Evolutionary conservation across 2,113 vertebrate genomes (phyloP), one percentile per base, ranked within the genome.

Genomic region (Oreocharis arfaki): DNA sequence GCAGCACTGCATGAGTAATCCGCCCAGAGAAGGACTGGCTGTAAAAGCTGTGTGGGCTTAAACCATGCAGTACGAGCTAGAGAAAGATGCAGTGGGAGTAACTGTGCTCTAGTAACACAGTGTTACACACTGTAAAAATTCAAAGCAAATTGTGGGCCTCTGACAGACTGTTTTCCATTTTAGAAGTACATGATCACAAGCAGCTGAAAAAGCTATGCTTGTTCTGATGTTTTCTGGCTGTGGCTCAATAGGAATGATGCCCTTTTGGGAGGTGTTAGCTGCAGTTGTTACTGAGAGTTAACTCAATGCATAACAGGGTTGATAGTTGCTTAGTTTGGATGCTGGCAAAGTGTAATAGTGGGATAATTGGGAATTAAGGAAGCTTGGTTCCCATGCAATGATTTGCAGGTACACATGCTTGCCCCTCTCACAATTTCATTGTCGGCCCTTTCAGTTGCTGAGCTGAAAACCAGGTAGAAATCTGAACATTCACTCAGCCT

Each of bases 91-190:
- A n/a, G 89, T 87, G 89, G 89, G 91, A 91, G 70, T 60, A 87
- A 39, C 69, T 57, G 69, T n/a, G 78, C 84, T 87, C 84, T 95
- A 82, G 77, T 94, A 95, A 94, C 77, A 94, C 64, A 10, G 64
- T 22, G 80, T 94, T 84, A 78, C 71, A 86, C 80, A 23, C 73
- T 91, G 56, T 56, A 82, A 68, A 90, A 93, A 89, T 50, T 56
- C 77, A 46, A 37, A 95, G 77, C 76, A 91, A 87, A 53, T 5
- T 50, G 75, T 46, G 75, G 71, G 63, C 57, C 84, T 94, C 59
- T 91, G 84, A 30, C 92, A 95, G 89, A 50, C 78, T 65, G 81
- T 33, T 89, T 79, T 96, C 74, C 87, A 42, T 78, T 92, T 89
- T 17, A 71, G 77, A 84, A 92, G 61, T 52, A 37, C 6, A 28